phyloP scores from a whole-genome alignment of 2,888 invertebrate species.

The Pheosia gnoma region DNA sequence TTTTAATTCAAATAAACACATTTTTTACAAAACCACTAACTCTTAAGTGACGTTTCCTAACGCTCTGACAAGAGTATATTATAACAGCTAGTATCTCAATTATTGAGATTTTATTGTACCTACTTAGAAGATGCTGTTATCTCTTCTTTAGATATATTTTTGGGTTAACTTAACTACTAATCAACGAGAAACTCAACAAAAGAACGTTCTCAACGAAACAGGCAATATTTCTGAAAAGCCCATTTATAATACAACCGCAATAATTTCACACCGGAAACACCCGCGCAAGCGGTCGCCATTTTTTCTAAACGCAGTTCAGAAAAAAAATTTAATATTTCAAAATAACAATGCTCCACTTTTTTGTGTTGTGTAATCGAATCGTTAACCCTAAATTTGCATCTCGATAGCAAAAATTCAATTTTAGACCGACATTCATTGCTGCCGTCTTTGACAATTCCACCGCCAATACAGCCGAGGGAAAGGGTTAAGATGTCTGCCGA shows the following conservation, averaged over 20 bases:
- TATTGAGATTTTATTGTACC: too few relatives aligned
- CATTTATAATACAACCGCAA: constrained; percentile 1
- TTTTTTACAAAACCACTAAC: too few relatives aligned
- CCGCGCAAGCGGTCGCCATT: constrained; percentile 36
- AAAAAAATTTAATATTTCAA: constrained; percentile 30
- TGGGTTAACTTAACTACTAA: too few relatives aligned
- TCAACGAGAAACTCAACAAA: not conserved
- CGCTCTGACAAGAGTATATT: too few relatives aligned
- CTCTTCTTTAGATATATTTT: too few relatives aligned
- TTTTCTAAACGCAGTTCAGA: constrained; percentile 29
- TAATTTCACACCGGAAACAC: constrained; percentile 37
- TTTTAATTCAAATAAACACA: too few relatives aligned
- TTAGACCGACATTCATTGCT: constrained; percentile 64
- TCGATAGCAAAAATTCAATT: constrained; percentile 83
- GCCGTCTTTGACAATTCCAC: constrained; percentile 72
- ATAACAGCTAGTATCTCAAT: too few relatives aligned
- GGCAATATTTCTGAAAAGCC: not conserved
- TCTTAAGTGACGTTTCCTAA: too few relatives aligned
- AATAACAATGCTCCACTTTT: constrained; percentile 31
- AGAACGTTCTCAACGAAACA: not conserved
- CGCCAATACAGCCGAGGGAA: constrained; percentile 66
- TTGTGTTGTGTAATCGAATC: constrained; percentile 57
- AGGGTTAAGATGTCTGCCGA: constrained; percentile 79
- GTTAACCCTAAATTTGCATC: constrained; percentile 66
- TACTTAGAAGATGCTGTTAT: too few relatives aligned